Evolutionary conservation across 2,113 vertebrate species (phyloP).

Genomic region (Vulpes ferrilata): DNA sequence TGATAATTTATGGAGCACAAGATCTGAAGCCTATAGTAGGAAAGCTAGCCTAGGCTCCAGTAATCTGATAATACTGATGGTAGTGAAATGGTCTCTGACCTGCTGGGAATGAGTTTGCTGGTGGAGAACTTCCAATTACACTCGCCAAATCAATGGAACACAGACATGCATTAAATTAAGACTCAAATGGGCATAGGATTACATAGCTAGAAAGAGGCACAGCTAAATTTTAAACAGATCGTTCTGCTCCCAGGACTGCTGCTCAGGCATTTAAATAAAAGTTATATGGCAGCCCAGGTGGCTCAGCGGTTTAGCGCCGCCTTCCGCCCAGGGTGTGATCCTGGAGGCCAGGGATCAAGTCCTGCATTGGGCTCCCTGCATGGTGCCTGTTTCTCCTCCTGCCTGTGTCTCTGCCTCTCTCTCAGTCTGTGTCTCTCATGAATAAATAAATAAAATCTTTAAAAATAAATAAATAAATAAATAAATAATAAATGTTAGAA

Average conservation of each 20-base stretch:
- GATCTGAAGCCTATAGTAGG: not conserved
- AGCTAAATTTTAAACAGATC: not conserved
- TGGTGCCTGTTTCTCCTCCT: too few relatives aligned
- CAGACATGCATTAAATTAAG: not conserved
- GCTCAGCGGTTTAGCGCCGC: too few relatives aligned
- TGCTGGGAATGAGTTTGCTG: not conserved
- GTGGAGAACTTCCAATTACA: not conserved
- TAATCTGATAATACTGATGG: not conserved
- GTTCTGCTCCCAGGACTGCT: not conserved
- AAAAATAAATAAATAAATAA: too few relatives aligned
- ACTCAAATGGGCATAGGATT: not conserved
- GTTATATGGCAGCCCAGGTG: not conserved
- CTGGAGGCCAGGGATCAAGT: too few relatives aligned
- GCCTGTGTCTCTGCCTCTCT: too few relatives aligned
- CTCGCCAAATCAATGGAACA: not conserved
- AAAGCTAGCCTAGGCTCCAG: not conserved
- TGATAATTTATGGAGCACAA: not conserved
- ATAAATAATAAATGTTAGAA: not conserved
- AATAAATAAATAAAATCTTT: too few relatives aligned
- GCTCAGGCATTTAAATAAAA: slow-evolving; percentile 4
- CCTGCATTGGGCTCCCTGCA: too few relatives aligned
- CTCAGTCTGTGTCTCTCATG: too few relatives aligned
- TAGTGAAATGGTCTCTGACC: not conserved
- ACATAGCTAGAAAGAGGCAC: not conserved
- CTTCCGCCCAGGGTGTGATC: too few relatives aligned